Conservation (phyloP, 2,113 vertebrate genomes). For the Campylomormyrus tamandua region DNA sequence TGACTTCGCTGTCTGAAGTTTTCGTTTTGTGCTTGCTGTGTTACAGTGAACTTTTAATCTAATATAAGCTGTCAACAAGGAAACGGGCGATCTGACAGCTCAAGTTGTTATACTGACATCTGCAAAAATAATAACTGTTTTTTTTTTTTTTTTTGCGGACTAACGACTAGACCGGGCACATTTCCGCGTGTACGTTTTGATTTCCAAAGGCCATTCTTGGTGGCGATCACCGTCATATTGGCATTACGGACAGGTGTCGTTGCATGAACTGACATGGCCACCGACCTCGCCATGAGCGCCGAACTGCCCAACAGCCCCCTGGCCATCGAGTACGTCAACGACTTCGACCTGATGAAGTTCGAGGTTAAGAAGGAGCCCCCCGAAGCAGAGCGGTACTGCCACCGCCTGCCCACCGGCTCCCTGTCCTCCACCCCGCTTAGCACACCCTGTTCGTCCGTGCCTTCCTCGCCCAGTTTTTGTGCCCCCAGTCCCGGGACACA, state of each 20-base stretch:
- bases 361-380: conserved; percentile 98
- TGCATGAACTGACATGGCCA: conserved; percentile 86
- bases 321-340: conserved; percentile 97
- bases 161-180: neutral
- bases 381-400: conserved; percentile 88
- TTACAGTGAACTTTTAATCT: conserved; percentile 53
- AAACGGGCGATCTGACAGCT: conserved; percentile 50
- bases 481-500: conserved; percentile 80
- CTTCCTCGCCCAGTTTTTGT: conserved; percentile 94
- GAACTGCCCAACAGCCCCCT: conserved; percentile 93
- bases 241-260: conserved; percentile 59
- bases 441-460: conserved; percentile 96
- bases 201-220: conserved; percentile 4
- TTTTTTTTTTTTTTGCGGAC: neutral
- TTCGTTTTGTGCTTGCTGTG: conserved; percentile 44
- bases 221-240: conserved; percentile 41
- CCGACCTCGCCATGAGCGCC: conserved; percentile 90
- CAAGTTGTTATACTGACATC: neutral
- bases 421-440: conserved; percentile 94
- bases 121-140: neutral
- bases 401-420: conserved; percentile 84
- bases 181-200: neutral
- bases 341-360: conserved; percentile 99
- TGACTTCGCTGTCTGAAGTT: conserved; percentile 55
- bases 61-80: conserved; percentile 63